A percentile compares a stretch with the other conserved stretches of the same genome.
Evolutionary conservation across 1,140 invertebrate genomes (phyloP).

Genomic region (Bombus confusus): DNA sequence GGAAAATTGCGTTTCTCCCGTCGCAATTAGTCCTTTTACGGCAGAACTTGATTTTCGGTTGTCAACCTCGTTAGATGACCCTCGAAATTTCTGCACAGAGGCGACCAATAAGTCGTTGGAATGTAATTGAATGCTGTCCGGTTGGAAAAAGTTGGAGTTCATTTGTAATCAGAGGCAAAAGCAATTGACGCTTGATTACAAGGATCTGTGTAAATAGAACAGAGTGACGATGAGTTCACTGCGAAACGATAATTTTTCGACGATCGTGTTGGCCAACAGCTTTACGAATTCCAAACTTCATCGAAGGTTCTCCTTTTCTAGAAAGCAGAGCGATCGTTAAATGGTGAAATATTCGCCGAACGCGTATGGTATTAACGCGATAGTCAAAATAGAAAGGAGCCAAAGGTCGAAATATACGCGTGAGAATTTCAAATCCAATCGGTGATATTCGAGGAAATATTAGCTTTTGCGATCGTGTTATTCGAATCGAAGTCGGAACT

Average conservation of each 20-base stretch:
- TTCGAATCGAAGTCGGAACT: conserved; percentile 30
- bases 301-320: background rate
- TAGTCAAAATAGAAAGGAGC: background rate
- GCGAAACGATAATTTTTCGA: background rate
- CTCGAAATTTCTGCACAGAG: conserved; percentile 11
- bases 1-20: conserved; percentile 11
- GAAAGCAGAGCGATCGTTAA: background rate
- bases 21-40: conserved; percentile 26
- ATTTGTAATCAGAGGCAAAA: conserved; percentile 13
- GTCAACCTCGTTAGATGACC: background rate
- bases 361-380: too few relatives aligned
- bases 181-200: conserved; percentile 17
- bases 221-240: too few relatives aligned
- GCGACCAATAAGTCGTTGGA: background rate
- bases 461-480: background rate
- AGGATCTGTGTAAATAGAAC: too few relatives aligned
- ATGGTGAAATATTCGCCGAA: background rate
- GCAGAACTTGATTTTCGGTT: conserved; percentile 15
- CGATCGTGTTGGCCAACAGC: background rate
- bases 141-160: background rate
- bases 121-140: background rate
- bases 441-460: conserved; percentile 13
- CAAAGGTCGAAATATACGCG: background rate
- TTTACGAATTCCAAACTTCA: background rate
- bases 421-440: background rate